Evolutionary conservation across 2,888 invertebrate genomes (phyloP), one percentile per base, ranked within the genome.

Genomic region (Malachius bipustulatus): DNA sequence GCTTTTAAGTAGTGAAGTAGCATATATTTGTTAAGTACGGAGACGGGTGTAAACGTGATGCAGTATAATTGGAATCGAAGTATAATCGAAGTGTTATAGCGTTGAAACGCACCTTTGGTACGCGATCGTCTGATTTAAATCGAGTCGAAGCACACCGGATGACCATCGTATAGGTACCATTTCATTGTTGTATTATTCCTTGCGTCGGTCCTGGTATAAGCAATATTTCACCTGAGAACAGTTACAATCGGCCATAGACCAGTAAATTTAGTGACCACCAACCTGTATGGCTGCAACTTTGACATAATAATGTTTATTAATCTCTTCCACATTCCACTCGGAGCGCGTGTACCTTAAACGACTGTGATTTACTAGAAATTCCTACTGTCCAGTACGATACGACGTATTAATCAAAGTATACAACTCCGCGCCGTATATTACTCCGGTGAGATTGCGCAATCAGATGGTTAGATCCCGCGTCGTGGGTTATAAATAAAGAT

Each of bases 401-500:
- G 46, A 47, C 46, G 40, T 46, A 47, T 47, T 49, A 49, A 49
- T 49, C 49, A 49, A 46, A 47, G 41, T 37, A 46, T 45, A 43
- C 46, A 40, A 42, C 46, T 40, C 34, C 39, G 43, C 35, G 45
- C 43, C 38, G 44, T 47, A 47, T 44, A 49, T 46, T 47, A 46
- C 40, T 41, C 35, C 30, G 35, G 32, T 38, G 43, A 47, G 46
- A 49, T 45, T 49, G 42, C 40, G 47, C 44, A 49, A 49, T 48
- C 49, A 31, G 43, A 39, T 42, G 43, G 43, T 40, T 45, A 44
- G 40, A 48, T 47, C 46, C 45, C 30, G 29, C 35, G 34, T 49
- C 51, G 52, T 52, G 52, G 51, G 49, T 48, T 50, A 51, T 52
- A 52, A 52, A 52, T 51, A 52, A 51, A 51, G 49, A 52, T 52